A percentile compares a stretch with the other conserved stretches of the same genome.
Evolutionary conservation across 2,888 invertebrate species (phyloP).

Genomic region (Pyrochroa serraticornis): DNA sequence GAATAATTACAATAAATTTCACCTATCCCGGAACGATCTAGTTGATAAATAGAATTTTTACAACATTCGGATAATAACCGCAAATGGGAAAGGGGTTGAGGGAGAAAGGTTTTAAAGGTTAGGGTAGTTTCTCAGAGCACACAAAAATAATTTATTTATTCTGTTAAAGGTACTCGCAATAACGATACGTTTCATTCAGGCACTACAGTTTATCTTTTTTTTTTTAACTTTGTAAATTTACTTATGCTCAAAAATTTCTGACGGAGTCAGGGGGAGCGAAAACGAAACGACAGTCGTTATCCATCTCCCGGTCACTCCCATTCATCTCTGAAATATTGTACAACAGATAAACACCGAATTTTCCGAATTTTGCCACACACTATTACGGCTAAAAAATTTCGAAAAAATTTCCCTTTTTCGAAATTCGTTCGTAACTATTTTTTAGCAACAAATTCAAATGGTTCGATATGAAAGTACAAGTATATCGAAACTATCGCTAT

Average conservation of each 20-base stretch:
- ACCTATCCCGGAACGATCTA: neutral
- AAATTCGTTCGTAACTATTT: neutral
- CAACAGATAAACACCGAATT: slow-evolving; percentile 29
- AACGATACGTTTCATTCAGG: slow-evolving; percentile 52
- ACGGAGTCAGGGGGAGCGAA: no score
- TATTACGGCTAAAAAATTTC: no score
- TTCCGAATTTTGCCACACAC: slow-evolving; percentile 13
- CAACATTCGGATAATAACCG: slow-evolving; percentile 4
- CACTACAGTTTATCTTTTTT: slow-evolving; percentile 47
- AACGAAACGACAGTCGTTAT: neutral
- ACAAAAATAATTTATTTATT: slow-evolving; percentile 30
- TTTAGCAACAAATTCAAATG: slow-evolving; percentile 10
- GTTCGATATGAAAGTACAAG: slow-evolving; percentile 42
- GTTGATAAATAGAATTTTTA: slow-evolving; percentile 8
- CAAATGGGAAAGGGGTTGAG: neutral
- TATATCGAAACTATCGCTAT: slow-evolving; percentile 39
- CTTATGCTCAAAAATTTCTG: no score
- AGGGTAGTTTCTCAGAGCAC: no score
- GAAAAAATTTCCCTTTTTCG: no score
- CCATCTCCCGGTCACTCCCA: slow-evolving; percentile 9
- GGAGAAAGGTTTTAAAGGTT: no score
- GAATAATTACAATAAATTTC: slow-evolving; percentile 10
- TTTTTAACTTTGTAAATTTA: slow-evolving; percentile 22
- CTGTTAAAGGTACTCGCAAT: slow-evolving; percentile 41
- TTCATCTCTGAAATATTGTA: slow-evolving; percentile 17